phyloP scores from a whole-genome alignment of 2,113 vertebrate genomes.

The Callopanchax toddi region DNA sequence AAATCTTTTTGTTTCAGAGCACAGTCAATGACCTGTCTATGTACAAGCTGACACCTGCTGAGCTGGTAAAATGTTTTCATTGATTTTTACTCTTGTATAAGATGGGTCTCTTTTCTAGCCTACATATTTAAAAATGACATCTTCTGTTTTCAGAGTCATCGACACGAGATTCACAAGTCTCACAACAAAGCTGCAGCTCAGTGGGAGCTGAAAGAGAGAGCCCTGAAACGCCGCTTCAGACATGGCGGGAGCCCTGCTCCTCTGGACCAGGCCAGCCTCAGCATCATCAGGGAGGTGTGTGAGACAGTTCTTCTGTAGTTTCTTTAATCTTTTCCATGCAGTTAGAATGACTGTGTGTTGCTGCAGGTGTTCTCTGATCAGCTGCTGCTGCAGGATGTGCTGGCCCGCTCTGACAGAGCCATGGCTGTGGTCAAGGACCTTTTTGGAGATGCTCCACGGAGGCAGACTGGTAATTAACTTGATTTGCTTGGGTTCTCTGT shows the following conservation, averaged over 20 bases:
- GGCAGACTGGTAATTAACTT: conserved; percentile 81
- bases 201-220: conserved; percentile 89
- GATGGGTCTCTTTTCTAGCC: no score
- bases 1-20: conserved; percentile 73
- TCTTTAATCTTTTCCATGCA: background rate
- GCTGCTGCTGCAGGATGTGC: conserved; percentile 85
- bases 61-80: conserved; percentile 81
- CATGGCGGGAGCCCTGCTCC: conserved; percentile 68
- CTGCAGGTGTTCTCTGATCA: conserved; percentile 90
- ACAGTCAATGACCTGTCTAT: conserved; percentile 89
- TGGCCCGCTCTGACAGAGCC: conserved; percentile 86
- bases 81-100: background rate
- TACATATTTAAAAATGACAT: background rate
- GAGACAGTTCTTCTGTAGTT: background rate
- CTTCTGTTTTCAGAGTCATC: conserved; percentile 75
- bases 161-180: conserved; percentile 91
- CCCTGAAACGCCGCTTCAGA: conserved; percentile 77
- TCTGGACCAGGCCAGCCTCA: conserved; percentile 80
- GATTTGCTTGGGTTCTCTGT: background rate
- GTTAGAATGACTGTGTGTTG: conserved; percentile 14
- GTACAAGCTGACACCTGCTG: conserved; percentile 86
- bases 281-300: conserved; percentile 88
- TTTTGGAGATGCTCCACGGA: conserved; percentile 85
- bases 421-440: conserved; percentile 86
- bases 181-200: conserved; percentile 86